These are phyloP conservation scores for Gila robusta DNA, from an alignment of 2,797 vertebrate genomes.

Conservation along the genomic window DNA sequence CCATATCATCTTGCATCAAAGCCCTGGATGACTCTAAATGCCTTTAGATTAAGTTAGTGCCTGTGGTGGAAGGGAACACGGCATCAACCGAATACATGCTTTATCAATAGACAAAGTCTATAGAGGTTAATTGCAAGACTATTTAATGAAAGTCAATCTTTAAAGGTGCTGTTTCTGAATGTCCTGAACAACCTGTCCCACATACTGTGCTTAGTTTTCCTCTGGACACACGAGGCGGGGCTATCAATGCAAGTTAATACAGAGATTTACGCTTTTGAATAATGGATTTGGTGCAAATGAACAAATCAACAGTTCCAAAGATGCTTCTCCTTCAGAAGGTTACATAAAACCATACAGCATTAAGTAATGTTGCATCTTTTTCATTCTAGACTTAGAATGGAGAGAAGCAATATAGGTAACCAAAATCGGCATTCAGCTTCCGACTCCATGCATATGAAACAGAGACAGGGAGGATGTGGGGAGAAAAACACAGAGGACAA, in stretches of 20 bases:
- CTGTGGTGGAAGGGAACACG: constrained; percentile 6
- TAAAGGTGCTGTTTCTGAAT: constrained; percentile 8
- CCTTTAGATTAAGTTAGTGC: not conserved
- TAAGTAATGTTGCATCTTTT: constrained; percentile 53
- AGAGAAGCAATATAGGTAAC: constrained; percentile 67
- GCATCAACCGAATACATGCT: constrained; percentile 12
- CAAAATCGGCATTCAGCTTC: constrained; percentile 73
- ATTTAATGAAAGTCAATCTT: not conserved
- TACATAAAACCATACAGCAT: constrained; percentile 64
- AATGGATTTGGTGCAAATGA: constrained; percentile 62
- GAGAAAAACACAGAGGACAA: constrained; percentile 81
- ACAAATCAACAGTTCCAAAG: constrained; percentile 59
- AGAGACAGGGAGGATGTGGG: constrained; percentile 77
- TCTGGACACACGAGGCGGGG: constrained; percentile 31
- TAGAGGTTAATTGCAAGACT: constrained; percentile 19
- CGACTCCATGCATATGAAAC: constrained; percentile 81
- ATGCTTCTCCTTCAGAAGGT: constrained; percentile 62
- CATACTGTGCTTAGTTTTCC: constrained; percentile 9
- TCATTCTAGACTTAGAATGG: constrained; percentile 73
- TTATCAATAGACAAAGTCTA: not conserved
- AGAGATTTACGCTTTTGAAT: constrained; percentile 60
- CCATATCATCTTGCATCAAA: constrained; percentile 63
- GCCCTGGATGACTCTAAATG: constrained; percentile 26
- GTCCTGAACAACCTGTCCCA: constrained; percentile 29
- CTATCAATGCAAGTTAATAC: constrained; percentile 62